Conservation (phyloP, 2,113 vertebrate genomes). For the Peromyscus polionotus region DNA sequence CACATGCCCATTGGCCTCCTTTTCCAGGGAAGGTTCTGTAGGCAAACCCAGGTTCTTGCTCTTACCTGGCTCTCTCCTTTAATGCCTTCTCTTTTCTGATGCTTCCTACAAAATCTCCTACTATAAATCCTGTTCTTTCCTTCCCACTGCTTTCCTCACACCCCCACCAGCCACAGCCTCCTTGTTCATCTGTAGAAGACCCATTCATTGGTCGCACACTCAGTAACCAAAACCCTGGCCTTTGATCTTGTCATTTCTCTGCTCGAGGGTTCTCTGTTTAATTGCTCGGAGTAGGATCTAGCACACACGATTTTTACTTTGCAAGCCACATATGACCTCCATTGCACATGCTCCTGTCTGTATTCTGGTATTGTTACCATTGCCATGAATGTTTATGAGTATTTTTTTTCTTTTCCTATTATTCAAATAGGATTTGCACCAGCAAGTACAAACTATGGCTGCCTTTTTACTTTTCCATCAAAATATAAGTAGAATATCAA, state of each 20-base stretch:
- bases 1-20: background rate
- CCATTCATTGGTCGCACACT: too few relatives aligned
- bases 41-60: background rate
- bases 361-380: background rate
- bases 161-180: background rate
- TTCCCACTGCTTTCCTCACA: background rate
- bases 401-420: background rate
- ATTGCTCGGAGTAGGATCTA: background rate
- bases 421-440: conserved; percentile 5
- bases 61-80: background rate
- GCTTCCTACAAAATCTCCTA: background rate
- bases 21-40: background rate
- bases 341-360: background rate
- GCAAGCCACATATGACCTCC: background rate
- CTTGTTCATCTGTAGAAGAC: background rate
- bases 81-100: background rate
- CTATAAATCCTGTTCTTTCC: background rate
- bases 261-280: background rate
- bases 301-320: background rate
- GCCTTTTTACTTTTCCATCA: background rate
- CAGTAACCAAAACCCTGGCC: background rate
- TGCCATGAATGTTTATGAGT: background rate
- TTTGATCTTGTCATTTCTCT: background rate
- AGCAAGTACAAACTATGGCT: background rate
- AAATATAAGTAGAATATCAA: background rate